Base-by-base conservation (phyloP, 2,797 vertebrate genomes). In the Vipera latastei region DNA sequence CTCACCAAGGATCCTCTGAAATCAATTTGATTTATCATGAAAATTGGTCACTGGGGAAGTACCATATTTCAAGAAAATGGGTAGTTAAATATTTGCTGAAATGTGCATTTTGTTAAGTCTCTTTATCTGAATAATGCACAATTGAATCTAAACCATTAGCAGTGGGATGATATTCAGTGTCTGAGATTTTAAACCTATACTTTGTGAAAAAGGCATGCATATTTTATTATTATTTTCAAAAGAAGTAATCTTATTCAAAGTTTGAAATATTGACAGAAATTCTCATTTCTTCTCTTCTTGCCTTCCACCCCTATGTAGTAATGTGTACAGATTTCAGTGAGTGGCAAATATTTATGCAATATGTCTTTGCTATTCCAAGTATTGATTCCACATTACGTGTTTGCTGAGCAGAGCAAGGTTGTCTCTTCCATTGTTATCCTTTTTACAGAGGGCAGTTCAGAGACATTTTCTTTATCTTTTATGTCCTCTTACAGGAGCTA, bases 361-460 rank as follows among this genome's bases (percentile, higher is more conserved):
- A 16, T 85, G 0, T 92, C 95, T 28, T 44, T 93, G 0, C 1
- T 51, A 0, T 89, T 48, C 22, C 25, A 44, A 73, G 91, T 94
- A 89, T 26, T 93, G 13, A 90, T 95, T 91, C 86, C 91, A 22
- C 0, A 0, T 28, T 26, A 55, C 90, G 1, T 88, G 59, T 93
- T 59, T 86, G 32, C 89, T 86, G 28, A 90, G 91, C 63, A 92
- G 60, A 91, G 87, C 92, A 90, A 93, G 85, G 63, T 90, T 85
- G 90, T 69, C 89, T 85, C 63, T 88, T 91, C 88, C 65, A 85
- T 92, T 90, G 86, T 90, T 94, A 59, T 59, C 56, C n/a, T 28
- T 69, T 92, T 65, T 56, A 12, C 9, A 93, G 63, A 56, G 57
- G 89, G 92, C 90, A 92, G 51, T 94, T 94, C 86, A 88, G 90